Evolutionary conservation across 1,140 invertebrate genomes (phyloP).

Genomic region (Chironomus striatipennis): DNA sequence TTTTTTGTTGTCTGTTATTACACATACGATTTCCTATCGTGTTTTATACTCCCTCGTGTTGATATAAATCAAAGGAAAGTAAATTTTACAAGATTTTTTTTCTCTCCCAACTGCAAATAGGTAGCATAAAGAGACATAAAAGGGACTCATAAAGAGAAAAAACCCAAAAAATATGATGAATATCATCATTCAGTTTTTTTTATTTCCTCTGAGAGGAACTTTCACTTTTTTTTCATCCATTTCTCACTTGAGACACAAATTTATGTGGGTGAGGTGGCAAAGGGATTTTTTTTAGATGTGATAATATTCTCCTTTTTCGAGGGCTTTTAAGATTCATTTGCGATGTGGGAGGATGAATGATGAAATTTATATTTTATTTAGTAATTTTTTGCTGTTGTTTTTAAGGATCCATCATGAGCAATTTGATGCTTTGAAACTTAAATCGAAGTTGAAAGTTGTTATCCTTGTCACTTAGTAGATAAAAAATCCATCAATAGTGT

Average conservation of each 20-base stretch:
- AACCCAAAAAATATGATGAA: neutral
- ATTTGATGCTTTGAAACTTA: too few relatives aligned
- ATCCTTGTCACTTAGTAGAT: too few relatives aligned
- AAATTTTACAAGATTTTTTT: neutral
- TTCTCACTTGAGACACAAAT: neutral
- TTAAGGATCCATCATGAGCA: too few relatives aligned
- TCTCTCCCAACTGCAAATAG: neutral
- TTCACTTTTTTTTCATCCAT: neutral
- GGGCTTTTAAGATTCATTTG: too few relatives aligned
- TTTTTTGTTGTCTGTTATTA: neutral
- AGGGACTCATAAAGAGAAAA: neutral
- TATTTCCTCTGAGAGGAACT: too few relatives aligned
- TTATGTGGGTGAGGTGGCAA: neutral
- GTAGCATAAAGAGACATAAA: constrained; percentile 2
- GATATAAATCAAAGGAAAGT: constrained; percentile 3
- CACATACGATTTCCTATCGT: neutral
- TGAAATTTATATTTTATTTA: too few relatives aligned
- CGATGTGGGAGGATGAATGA: too few relatives aligned
- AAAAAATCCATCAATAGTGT: too few relatives aligned
- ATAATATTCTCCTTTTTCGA: neutral
- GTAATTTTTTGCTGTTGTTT: too few relatives aligned
- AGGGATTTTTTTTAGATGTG: neutral
- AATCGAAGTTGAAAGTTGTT: too few relatives aligned
- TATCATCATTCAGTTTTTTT: neutral
- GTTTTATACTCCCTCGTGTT: neutral